Conservation (phyloP, 23 tunicate genomes). For the Halocynthia aurantium region DNA sequence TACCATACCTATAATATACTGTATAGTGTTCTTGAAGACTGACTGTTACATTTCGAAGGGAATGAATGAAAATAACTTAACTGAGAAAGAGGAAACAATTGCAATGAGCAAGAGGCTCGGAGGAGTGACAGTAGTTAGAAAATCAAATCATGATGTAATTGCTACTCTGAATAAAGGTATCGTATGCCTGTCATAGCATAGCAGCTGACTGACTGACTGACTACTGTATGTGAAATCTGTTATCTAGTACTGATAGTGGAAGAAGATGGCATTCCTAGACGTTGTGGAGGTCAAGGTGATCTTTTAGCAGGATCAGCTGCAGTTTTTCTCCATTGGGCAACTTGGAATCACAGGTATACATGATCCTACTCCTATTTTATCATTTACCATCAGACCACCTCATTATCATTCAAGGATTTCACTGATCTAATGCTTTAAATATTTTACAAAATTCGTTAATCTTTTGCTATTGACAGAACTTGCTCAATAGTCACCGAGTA, state of each 20-base stretch:
- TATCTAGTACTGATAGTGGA: conserved; percentile 34
- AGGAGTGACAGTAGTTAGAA: conserved; percentile 67
- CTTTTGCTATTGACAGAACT: conserved; percentile 1
- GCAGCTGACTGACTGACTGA: too few species aligned
- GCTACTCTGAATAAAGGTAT: conserved; percentile 46
- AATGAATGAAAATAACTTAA: background rate
- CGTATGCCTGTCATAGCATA: background rate
- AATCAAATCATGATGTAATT: conserved; percentile 59
- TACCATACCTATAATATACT: background rate
- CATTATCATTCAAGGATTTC: too few species aligned
- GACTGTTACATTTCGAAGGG: background rate
- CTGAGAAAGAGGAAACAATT: conserved; percentile 32
- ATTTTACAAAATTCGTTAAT: background rate
- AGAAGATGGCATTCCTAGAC: conserved; percentile 65
- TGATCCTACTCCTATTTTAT: too few species aligned
- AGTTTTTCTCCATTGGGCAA: conserved; percentile 66
- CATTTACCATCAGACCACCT: too few species aligned
- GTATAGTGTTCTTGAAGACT: background rate
- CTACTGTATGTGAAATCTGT: background rate
- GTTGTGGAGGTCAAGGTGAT: conserved; percentile 99
- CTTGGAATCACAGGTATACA: too few species aligned
- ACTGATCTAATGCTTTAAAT: too few species aligned
- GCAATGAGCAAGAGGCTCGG: conserved; percentile 64
- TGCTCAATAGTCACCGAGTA: background rate
- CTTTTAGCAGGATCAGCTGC: conserved; percentile 78